Base-by-base conservation (phyloP, 1,140 invertebrate species). In the Ceratoteleas bidentatus region DNA sequence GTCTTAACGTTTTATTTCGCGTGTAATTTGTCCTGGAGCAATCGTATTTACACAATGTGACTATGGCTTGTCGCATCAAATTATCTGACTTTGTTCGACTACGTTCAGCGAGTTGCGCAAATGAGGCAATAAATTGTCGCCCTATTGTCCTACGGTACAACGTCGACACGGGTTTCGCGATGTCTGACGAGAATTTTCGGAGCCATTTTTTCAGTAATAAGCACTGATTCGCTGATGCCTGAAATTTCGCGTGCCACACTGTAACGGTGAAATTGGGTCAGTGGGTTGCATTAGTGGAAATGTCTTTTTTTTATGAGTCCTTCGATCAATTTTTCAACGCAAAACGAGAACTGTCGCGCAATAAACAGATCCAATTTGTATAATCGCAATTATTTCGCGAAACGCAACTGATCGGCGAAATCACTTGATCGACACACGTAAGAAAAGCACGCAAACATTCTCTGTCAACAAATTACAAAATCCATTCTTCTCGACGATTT, bases 81-180 rank as follows among this genome's bases (percentile, higher is more conserved):
- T 78, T 58, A 78, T 72, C 38, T 69, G 61, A 72, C 61, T 79
- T 79, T 79, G 75, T 72, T 72, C 66, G 53, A 72, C 62, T 80
- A 73, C 64, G 69, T 73, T 66, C 62, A 58, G 61, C 40, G 61
- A 66, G 75, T 70, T 70, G 52, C 64, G 66, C 52, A 54, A 36
- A 80, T 69, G 69, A 74, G 61, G 69, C 69, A 80, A 79, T 68
- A 79, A 60, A 61, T 80, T 73, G 66, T 69, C 73, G 49, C 40
- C 45, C 77, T 74, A 80, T 80, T 80, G 64, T 68, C 77, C 69
- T 74, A 74, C 62, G 52, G 34, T 69, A 68, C 38, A 73, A 60
- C 69, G 69, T 73, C 57, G 69, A 73, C 49, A 62, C 33, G n/a
- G 9, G 49, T 79, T 73, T 61, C 57, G 36, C 54, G 52, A 32